Evolutionary conservation across 1,140 invertebrate genomes (phyloP).

Genomic region (Ceratina calcarata): DNA sequence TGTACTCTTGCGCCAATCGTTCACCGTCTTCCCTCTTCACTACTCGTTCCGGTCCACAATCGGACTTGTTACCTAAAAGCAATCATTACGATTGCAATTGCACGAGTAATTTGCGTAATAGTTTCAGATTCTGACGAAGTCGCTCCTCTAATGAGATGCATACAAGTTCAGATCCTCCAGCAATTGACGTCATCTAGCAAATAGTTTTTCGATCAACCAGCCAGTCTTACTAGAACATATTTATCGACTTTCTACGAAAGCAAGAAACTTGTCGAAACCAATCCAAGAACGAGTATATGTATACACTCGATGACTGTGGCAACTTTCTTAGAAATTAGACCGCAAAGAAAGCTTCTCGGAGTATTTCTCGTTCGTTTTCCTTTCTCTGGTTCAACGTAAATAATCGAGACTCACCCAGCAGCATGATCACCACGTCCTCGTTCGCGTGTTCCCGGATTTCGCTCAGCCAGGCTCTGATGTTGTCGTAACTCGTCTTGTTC

Average conservation of each 20-base stretch:
- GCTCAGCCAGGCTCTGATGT: slow-evolving; percentile 93
- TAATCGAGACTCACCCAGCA: slow-evolving; percentile 85
- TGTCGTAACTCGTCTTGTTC: slow-evolving; percentile 92
- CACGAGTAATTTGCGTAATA: no score
- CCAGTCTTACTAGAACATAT: neutral
- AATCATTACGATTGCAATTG: slow-evolving; percentile 14
- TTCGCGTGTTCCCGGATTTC: slow-evolving; percentile 93
- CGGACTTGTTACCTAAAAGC: slow-evolving; percentile 89
- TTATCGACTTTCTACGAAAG: slow-evolving; percentile 19
- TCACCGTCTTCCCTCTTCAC: slow-evolving; percentile 91
- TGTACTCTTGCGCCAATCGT: slow-evolving; percentile 89
- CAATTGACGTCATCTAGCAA: neutral
- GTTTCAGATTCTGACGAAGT: no score
- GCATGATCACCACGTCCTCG: slow-evolving; percentile 93
- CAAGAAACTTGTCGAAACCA: slow-evolving; percentile 14
- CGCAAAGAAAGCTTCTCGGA: neutral
- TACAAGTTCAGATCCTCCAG: neutral
- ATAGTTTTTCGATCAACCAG: neutral
- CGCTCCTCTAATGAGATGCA: no score
- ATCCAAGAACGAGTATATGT: slow-evolving; percentile 13
- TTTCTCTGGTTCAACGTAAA: neutral
- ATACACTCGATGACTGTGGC: neutral
- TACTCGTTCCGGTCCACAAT: slow-evolving; percentile 87
- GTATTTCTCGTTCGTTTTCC: neutral
- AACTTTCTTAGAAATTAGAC: slow-evolving; percentile 25